Evolutionary conservation across 1,140 invertebrate genomes (phyloP).

Genomic region (Periplaneta americana): DNA sequence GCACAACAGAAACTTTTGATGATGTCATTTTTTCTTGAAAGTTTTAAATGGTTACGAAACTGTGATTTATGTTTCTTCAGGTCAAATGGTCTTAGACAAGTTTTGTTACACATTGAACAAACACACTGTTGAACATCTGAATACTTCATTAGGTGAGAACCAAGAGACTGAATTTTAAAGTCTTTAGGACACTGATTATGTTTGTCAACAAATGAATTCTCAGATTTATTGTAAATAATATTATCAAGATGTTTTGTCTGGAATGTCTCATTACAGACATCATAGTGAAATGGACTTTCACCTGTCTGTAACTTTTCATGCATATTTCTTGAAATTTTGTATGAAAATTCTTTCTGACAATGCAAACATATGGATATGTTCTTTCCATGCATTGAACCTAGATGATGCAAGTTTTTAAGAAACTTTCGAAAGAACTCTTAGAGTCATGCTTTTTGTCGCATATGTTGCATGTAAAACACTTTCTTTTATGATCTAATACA

Average conservation of each 20-base stretch:
- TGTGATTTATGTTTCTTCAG: neutral
- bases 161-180: neutral
- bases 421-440: neutral
- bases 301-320: neutral
- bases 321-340: neutral
- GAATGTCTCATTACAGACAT: neutral
- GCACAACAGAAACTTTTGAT: too few relatives aligned
- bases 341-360: neutral
- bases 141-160: neutral
- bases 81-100: neutral
- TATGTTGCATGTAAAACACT: neutral
- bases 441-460: neutral
- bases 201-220: neutral
- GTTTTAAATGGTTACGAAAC: neutral
- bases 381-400: neutral
- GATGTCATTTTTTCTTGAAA: neutral
- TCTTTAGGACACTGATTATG: neutral
- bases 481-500: neutral
- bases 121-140: neutral
- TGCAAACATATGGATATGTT: neutral
- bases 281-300: neutral
- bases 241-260: neutral
- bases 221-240: neutral
- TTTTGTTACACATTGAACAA: neutral
- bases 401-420: neutral